Conservation (phyloP, 2,113 vertebrate species). For the Clinocottus analis region DNA sequence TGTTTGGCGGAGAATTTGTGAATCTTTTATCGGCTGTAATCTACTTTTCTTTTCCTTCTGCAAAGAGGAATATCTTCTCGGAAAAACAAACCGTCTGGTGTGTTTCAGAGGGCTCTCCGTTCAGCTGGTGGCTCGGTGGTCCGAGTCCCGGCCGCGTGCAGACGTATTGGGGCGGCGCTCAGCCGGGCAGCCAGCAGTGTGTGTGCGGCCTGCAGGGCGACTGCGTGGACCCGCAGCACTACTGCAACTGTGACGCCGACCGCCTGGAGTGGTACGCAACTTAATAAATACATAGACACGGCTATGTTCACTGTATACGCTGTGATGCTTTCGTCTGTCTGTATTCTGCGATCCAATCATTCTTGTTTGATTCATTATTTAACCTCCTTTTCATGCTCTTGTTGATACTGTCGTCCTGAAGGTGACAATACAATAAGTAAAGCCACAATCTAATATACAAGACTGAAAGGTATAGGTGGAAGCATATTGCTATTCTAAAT, state of each 20-base stretch:
- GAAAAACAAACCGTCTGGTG: too few species aligned
- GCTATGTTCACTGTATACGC: background rate
- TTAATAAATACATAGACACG: background rate
- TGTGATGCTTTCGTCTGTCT: background rate
- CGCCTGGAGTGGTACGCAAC: conserved; percentile 87
- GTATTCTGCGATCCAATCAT: background rate
- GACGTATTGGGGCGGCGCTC: conserved; percentile 81
- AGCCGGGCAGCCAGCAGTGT: conserved; percentile 79
- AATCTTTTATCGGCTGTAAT: background rate
- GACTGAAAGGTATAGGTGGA: too few species aligned
- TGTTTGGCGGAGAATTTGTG: background rate
- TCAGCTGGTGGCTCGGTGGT: conserved; percentile 81
- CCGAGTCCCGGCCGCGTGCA: conserved; percentile 58
- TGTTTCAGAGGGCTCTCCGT: conserved; percentile 76
- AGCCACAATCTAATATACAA: too few species aligned
- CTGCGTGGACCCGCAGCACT: conserved; percentile 78
- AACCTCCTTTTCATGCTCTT: background rate
- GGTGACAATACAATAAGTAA: too few species aligned
- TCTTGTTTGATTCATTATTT: background rate
- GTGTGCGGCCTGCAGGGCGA: conserved; percentile 76
- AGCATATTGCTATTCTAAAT: too few species aligned
- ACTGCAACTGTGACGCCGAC: conserved; percentile 93
- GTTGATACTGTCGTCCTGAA: too few species aligned
- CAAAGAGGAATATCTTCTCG: background rate
- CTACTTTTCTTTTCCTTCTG: background rate